These are phyloP conservation scores for Ceratosolen solmsi DNA, from an alignment of 1,140 invertebrate genomes.

Conservation along the genomic window DNA sequence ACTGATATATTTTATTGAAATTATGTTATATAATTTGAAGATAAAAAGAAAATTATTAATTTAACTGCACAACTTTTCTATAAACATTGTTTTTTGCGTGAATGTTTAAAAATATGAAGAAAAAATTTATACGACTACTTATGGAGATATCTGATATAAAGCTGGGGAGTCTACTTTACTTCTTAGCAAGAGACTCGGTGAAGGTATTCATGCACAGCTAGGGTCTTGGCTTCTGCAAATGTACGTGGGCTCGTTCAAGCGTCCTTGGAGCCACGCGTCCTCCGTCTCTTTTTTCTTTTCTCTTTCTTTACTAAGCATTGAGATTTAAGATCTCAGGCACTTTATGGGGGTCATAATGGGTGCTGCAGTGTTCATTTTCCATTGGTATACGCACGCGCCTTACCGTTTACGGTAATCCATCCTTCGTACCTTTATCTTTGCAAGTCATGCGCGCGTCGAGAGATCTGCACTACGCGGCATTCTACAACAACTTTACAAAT, in stretches of 20 bases:
- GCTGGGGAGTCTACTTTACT: too few relatives aligned
- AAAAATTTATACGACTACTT: too few relatives aligned
- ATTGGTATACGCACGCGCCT: not conserved
- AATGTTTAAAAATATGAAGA: too few relatives aligned
- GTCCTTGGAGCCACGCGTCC: constrained; percentile 59
- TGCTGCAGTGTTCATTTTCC: constrained; percentile 44
- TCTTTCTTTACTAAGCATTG: not conserved
- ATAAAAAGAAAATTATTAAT: too few relatives aligned
- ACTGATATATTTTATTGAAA: too few relatives aligned
- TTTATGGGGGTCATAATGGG: constrained; percentile 58
- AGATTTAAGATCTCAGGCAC: constrained; percentile 44
- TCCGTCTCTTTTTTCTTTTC: not conserved
- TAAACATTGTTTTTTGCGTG: too few relatives aligned
- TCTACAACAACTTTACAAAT: not conserved
- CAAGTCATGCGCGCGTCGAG: constrained; percentile 10
- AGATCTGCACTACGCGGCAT: not conserved
- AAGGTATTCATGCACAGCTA: too few relatives aligned
- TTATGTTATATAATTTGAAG: too few relatives aligned
- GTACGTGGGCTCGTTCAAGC: not conserved
- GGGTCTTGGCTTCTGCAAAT: constrained; percentile 7
- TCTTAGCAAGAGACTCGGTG: too few relatives aligned
- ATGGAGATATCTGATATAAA: too few relatives aligned
- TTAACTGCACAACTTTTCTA: too few relatives aligned
- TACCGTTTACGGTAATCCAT: not conserved
- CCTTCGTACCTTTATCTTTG: constrained; percentile 17